These are phyloP conservation scores for Nebria salina DNA, from an alignment of 2,888 invertebrate genomes.

Conservation along the genomic window DNA sequence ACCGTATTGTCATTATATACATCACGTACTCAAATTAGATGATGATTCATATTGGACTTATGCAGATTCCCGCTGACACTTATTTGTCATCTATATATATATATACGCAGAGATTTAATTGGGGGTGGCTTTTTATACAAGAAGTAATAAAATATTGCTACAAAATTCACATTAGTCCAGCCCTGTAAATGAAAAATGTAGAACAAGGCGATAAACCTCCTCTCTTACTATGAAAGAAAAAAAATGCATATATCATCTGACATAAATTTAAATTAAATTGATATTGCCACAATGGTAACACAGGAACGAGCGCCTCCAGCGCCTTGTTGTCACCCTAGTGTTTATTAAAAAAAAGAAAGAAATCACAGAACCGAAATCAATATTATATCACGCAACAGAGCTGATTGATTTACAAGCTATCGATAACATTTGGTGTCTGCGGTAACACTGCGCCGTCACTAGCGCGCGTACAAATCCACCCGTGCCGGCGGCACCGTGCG, in stretches of 20 bases:
- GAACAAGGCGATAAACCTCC: not conserved
- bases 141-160: not conserved
- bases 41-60: slow-evolving; percentile 34
- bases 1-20: slow-evolving; percentile 40
- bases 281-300: slow-evolving; percentile 30
- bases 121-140: not conserved
- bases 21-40: not conserved
- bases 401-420: slow-evolving; percentile 60
- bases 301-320: slow-evolving; percentile 15
- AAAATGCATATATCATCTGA: slow-evolving; percentile 35
- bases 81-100: slow-evolving; percentile 10
- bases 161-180: not conserved
- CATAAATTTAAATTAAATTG: slow-evolving; percentile 41
- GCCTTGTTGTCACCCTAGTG: slow-evolving; percentile 37
- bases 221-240: not conserved
- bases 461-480: slow-evolving; percentile 42
- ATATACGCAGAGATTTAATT: not conserved
- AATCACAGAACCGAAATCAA: slow-evolving; percentile 45
- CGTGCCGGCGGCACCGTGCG: not conserved
- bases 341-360: slow-evolving; percentile 55
- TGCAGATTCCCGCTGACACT: slow-evolving; percentile 36
- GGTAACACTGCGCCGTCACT: slow-evolving; percentile 50
- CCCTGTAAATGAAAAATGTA: not conserved
- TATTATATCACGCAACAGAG: slow-evolving; percentile 51
- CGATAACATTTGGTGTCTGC: slow-evolving; percentile 56